phyloP scores from a whole-genome alignment of 2,797 vertebrate genomes.

The Poecilia wingei region DNA sequence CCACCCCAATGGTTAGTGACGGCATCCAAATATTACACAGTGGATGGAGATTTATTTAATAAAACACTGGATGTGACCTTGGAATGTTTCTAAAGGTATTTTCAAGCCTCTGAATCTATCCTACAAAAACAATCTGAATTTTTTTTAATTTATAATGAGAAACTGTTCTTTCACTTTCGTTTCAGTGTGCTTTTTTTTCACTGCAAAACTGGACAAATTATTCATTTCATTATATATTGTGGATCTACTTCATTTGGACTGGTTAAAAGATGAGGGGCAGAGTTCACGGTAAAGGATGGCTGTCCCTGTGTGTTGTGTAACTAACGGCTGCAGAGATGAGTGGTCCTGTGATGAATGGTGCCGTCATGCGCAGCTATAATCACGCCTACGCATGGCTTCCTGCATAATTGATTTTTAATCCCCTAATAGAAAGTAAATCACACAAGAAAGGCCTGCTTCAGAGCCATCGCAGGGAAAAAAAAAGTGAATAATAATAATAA shows the following conservation, averaged over 20 bases:
- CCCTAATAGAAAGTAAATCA: conserved; percentile 87
- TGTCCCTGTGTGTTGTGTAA: conserved; percentile 74
- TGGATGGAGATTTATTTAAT: not conserved
- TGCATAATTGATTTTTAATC: conserved; percentile 89
- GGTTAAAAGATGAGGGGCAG: conserved; percentile 70
- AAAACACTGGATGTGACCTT: not conserved
- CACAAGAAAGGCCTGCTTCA: conserved; percentile 77
- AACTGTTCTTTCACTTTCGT: not conserved
- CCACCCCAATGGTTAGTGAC: too few relatives aligned
- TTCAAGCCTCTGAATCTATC: not conserved
- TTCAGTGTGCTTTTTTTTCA: conserved; percentile 25
- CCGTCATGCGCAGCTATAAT: conserved; percentile 81
- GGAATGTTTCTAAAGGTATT: not conserved
- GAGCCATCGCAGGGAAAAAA: conserved; percentile 53
- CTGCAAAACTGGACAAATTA: conserved; percentile 32
- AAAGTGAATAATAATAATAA: conserved; percentile 60
- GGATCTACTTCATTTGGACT: conserved; percentile 49
- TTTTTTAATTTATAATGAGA: not conserved
- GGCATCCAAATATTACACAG: not conserved
- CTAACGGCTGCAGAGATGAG: conserved; percentile 79
- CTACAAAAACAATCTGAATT: not conserved
- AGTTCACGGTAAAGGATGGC: conserved; percentile 71
- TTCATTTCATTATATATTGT: conserved; percentile 51
- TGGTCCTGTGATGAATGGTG: conserved; percentile 83
- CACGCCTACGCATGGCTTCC: conserved; percentile 85